Conservation (phyloP, 2,888 invertebrate genomes). For the Lumbricus terrestris region DNA sequence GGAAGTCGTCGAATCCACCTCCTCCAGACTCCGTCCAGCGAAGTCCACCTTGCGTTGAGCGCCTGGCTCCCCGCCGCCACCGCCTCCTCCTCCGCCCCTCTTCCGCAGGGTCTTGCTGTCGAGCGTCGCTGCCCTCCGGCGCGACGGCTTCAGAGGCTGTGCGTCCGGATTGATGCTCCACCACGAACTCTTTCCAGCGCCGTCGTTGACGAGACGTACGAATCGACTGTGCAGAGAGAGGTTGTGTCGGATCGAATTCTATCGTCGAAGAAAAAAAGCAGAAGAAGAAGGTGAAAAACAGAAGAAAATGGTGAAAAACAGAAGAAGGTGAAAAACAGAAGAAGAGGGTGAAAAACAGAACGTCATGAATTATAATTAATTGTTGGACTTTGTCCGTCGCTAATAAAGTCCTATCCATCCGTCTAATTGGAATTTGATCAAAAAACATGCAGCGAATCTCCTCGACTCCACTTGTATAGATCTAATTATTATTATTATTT, state of each 20-base stretch:
- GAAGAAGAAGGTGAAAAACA: background rate
- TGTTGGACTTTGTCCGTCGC: background rate
- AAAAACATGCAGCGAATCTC: background rate
- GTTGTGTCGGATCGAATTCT: slow-evolving; percentile 32
- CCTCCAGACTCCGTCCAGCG: background rate
- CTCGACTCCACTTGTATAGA: background rate
- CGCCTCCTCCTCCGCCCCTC: background rate
- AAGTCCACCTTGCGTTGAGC: background rate
- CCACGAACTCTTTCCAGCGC: slow-evolving; percentile 24
- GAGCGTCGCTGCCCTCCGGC: background rate
- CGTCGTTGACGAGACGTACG: slow-evolving; percentile 15
- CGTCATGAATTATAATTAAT: background rate
- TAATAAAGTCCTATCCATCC: background rate
- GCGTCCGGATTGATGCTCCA: slow-evolving; percentile 23
- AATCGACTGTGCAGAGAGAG: slow-evolving; percentile 29
- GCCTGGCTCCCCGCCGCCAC: no score
- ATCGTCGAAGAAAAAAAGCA: background rate
- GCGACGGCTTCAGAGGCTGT: slow-evolving; percentile 1
- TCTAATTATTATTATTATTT: background rate
- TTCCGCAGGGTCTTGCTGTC: background rate
- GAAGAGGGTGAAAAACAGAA: no score
- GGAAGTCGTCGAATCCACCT: background rate
- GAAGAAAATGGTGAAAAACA: no score
- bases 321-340: background rate
- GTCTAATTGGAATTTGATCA: background rate